A percentile compares a stretch with the other conserved stretches of the same genome.
Evolutionary conservation across 1,140 invertebrate genomes (phyloP).

Genomic region (Contarinia nasturtii): DNA sequence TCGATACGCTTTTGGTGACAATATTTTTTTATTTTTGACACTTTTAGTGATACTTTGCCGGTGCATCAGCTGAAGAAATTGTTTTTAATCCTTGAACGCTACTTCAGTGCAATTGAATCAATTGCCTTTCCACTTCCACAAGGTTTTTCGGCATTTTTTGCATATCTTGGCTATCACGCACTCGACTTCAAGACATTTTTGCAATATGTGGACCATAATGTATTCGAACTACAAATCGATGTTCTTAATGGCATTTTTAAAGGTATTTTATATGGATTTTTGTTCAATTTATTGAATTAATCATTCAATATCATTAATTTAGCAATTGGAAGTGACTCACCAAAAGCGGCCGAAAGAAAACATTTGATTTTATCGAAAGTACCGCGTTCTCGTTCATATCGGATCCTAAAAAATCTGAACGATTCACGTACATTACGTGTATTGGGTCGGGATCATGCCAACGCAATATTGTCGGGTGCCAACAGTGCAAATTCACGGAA

Average conservation of each 20-base stretch:
- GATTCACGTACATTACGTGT: constrained; percentile 58
- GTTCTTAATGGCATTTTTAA: constrained; percentile 66
- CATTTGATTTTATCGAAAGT: constrained; percentile 49
- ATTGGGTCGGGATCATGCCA: constrained; percentile 57
- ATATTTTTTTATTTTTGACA: too few relatives aligned
- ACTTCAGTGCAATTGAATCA: constrained; percentile 53
- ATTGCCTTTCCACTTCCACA: constrained; percentile 65
- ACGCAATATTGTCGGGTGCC: constrained; percentile 30
- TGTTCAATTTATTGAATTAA: too few relatives aligned
- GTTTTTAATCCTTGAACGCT: constrained; percentile 54
- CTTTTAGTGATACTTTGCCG: too few relatives aligned
- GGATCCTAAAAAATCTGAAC: constrained; percentile 55
- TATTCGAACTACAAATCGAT: constrained; percentile 69
- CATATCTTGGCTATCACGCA: constrained; percentile 60
- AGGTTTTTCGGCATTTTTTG: constrained; percentile 71
- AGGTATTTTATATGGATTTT: constrained; percentile 25
- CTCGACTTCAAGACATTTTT: constrained; percentile 54
- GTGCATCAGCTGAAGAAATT: constrained; percentile 36
- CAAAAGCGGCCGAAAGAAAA: constrained; percentile 29
- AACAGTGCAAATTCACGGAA: too few relatives aligned
- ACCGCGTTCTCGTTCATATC: constrained; percentile 51
- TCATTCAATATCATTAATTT: too few relatives aligned
- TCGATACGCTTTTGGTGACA: background rate
- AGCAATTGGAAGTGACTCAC: constrained; percentile 11
- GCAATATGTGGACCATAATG: constrained; percentile 59